phyloP scores from a whole-genome alignment of 2,797 vertebrate genomes.

The Paratrypauchen microcephalus region DNA sequence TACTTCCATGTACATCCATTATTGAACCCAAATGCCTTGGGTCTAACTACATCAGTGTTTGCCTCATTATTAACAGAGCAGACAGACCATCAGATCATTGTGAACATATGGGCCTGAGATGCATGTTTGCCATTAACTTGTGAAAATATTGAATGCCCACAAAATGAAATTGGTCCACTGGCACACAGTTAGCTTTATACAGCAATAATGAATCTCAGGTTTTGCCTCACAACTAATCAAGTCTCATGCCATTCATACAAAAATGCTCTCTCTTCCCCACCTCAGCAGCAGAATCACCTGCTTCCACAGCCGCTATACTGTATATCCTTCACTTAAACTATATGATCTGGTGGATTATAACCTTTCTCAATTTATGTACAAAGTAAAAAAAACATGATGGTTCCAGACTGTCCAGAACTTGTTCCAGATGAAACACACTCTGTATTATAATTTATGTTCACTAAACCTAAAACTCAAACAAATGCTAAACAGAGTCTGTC shows the following conservation, averaged over 20 bases:
- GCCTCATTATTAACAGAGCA: conserved; percentile 48
- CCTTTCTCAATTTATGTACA: too few relatives aligned
- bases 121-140: conserved; percentile 6
- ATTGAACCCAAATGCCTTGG: conserved; percentile 39
- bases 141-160: background rate
- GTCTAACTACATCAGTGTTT: conserved; percentile 33
- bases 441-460: too few relatives aligned
- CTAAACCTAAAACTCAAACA: too few relatives aligned
- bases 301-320: background rate
- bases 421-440: too few relatives aligned
- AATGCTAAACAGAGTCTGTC: too few relatives aligned
- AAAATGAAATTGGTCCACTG: background rate
- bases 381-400: too few relatives aligned
- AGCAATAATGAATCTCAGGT: background rate
- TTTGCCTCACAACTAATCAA: background rate
- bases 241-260: background rate
- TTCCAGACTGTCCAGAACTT: too few relatives aligned
- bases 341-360: too few relatives aligned
- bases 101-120: conserved; percentile 12
- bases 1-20: background rate
- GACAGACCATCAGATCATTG: conserved; percentile 66
- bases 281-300: background rate
- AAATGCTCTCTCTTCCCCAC: background rate
- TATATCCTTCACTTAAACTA: too few relatives aligned
- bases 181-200: background rate